These are phyloP conservation scores for Enteromius anoplus DNA, from an alignment of 2,797 vertebrate genomes.

Conservation along the genomic window DNA sequence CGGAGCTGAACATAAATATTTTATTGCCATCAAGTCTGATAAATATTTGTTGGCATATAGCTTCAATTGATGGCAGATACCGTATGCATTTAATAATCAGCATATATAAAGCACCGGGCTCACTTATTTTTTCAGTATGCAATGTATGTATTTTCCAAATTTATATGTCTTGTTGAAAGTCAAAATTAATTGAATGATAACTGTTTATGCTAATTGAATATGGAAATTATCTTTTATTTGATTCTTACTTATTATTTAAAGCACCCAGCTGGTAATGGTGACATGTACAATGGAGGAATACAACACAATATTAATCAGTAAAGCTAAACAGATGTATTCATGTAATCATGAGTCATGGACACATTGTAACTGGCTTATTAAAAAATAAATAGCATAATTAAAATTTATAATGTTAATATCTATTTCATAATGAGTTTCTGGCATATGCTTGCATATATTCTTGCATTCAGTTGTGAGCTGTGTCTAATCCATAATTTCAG, in stretches of 20 bases:
- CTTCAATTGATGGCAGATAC: conserved; percentile 9
- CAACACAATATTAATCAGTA: background rate
- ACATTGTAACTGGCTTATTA: background rate
- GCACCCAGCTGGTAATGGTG: conserved; percentile 18
- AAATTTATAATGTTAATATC: background rate
- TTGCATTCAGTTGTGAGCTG: background rate
- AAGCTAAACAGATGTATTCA: conserved; percentile 1
- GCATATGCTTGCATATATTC: background rate
- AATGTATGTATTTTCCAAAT: background rate
- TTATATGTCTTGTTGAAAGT: conserved; percentile 34
- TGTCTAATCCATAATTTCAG: background rate
- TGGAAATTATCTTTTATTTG: conserved; percentile 34
- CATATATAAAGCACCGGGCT: background rate
- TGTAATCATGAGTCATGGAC: background rate
- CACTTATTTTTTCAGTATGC: conserved; percentile 3
- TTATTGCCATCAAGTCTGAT: background rate
- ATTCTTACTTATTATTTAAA: conserved; percentile 37
- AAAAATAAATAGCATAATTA: background rate
- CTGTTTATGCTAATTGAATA: too few species aligned
- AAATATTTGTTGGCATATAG: conserved; percentile 42
- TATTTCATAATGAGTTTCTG: background rate
- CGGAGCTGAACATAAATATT: conserved; percentile 32
- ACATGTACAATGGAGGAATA: conserved; percentile 17
- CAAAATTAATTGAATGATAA: conserved; percentile 49
- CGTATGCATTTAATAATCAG: background rate